These are phyloP conservation scores for Galeruca laticollis DNA, from an alignment of 2,888 invertebrate species.

Conservation along the genomic window DNA sequence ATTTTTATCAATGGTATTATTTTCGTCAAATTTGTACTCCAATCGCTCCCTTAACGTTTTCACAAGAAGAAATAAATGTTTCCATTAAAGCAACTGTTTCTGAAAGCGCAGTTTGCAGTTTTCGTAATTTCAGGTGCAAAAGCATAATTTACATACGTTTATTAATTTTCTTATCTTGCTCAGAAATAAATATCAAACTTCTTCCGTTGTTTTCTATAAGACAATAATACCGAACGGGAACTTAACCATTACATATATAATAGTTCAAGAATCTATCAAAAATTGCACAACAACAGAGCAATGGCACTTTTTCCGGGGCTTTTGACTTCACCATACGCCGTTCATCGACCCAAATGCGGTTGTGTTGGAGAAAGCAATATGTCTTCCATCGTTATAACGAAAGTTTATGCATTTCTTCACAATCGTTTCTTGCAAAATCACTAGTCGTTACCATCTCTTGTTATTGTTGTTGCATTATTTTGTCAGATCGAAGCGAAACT, in stretches of 20 bases:
- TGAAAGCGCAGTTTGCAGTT: too few species aligned
- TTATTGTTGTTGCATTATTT: slow-evolving; percentile 31
- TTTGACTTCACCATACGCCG: slow-evolving; percentile 51
- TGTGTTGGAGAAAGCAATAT: slow-evolving; percentile 46
- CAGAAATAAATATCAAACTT: background rate
- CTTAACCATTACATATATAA: slow-evolving; percentile 32
- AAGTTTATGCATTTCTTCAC: slow-evolving; percentile 52
- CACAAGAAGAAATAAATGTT: too few species aligned
- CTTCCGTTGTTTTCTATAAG: slow-evolving; percentile 32
- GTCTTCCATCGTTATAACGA: slow-evolving; percentile 46
- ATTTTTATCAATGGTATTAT: too few species aligned
- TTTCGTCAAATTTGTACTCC: too few species aligned
- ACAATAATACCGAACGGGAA: slow-evolving; percentile 32
- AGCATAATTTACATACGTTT: too few species aligned
- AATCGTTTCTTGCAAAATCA: slow-evolving; percentile 43
- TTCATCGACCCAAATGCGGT: slow-evolving; percentile 44
- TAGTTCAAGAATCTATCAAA: slow-evolving; percentile 52
- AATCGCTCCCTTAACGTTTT: too few species aligned
- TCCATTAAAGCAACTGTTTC: too few species aligned
- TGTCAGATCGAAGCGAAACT: slow-evolving; percentile 31
- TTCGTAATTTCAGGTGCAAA: too few species aligned
- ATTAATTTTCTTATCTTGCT: background rate
- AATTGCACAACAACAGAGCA: slow-evolving; percentile 51
- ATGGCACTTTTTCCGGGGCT: slow-evolving; percentile 58
- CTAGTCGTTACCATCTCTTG: slow-evolving; percentile 42